These are phyloP conservation scores for Loris lydekkerianus DNA, from an alignment of 2,797 vertebrate species.

Conservation along the genomic window DNA sequence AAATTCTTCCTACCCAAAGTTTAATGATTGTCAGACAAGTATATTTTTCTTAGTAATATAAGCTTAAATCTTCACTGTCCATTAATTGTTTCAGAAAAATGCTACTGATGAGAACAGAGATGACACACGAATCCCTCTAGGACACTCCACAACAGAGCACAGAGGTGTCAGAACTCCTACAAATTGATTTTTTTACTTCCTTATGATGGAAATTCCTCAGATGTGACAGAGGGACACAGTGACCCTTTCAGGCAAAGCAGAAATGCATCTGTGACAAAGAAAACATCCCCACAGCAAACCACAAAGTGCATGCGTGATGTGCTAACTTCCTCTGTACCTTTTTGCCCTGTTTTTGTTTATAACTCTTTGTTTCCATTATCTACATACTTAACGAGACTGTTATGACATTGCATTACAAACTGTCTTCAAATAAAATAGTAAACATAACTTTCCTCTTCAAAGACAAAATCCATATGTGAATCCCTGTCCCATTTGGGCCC, in stretches of 20 bases:
- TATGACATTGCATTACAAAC: conserved; percentile 77
- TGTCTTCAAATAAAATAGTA: conserved; percentile 52
- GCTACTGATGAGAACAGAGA: neutral
- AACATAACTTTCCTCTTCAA: conserved; percentile 56
- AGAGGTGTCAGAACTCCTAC: neutral
- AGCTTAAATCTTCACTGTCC: neutral
- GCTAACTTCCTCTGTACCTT: neutral
- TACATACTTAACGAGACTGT: conserved; percentile 54
- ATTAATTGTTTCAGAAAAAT: neutral
- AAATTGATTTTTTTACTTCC: neutral
- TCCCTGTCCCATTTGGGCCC: neutral
- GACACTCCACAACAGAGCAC: neutral
- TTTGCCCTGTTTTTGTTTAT: neutral
- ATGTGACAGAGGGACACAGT: conserved; percentile 41
- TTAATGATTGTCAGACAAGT: neutral
- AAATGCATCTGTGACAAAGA: neutral
- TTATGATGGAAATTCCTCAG: conserved; percentile 37
- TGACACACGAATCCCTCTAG: neutral
- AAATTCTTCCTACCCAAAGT: neutral
- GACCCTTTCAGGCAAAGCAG: conserved; percentile 46
- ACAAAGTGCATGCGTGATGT: neutral
- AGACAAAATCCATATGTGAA: conserved; percentile 63
- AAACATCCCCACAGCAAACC: neutral
- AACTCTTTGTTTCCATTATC: conserved; percentile 72
- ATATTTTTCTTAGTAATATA: neutral